phyloP scores from a whole-genome alignment of 1,140 invertebrate genomes.

The Psix sp. region DNA sequence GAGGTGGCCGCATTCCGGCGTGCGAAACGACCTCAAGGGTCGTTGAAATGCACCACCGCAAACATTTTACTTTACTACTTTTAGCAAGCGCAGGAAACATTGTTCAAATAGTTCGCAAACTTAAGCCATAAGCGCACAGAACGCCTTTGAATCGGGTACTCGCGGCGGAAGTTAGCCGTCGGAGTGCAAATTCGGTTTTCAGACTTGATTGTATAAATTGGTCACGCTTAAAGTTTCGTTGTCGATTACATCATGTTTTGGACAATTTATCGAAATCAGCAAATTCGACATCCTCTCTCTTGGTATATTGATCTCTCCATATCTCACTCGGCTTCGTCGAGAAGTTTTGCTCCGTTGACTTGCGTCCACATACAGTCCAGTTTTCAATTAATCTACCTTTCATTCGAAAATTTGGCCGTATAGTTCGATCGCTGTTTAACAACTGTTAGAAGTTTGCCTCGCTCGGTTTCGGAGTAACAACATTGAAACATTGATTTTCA shows the following conservation, averaged over 20 bases:
- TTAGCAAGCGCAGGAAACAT: conserved; percentile 29
- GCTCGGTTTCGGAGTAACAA: too few relatives aligned
- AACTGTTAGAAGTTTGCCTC: too few relatives aligned
- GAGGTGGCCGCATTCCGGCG: conserved; percentile 39
- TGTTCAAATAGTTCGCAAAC: conserved; percentile 57
- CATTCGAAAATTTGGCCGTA: too few relatives aligned
- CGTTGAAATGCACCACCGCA: conserved; percentile 57
- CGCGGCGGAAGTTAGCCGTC: conserved; percentile 23
- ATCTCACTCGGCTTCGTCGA: too few relatives aligned
- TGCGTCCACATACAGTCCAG: too few relatives aligned
- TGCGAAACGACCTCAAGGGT: conserved; percentile 47
- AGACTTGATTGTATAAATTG: conserved; percentile 36
- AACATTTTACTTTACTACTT: conserved; percentile 60
- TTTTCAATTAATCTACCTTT: too few relatives aligned
- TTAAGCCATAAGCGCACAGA: conserved; percentile 41
- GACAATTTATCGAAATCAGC: conserved; percentile 46
- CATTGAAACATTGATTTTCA: too few relatives aligned
- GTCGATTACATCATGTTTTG: conserved; percentile 22
- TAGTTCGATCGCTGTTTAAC: too few relatives aligned
- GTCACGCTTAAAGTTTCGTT: conserved; percentile 37
- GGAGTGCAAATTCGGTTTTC: conserved; percentile 47
- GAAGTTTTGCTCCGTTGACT: too few relatives aligned
- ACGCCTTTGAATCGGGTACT: conserved; percentile 37
- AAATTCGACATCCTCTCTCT: too few relatives aligned
- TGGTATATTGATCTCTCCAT: too few relatives aligned